phyloP scores from a whole-genome alignment of 2,113 vertebrate genomes.

The Panthera tigris region DNA sequence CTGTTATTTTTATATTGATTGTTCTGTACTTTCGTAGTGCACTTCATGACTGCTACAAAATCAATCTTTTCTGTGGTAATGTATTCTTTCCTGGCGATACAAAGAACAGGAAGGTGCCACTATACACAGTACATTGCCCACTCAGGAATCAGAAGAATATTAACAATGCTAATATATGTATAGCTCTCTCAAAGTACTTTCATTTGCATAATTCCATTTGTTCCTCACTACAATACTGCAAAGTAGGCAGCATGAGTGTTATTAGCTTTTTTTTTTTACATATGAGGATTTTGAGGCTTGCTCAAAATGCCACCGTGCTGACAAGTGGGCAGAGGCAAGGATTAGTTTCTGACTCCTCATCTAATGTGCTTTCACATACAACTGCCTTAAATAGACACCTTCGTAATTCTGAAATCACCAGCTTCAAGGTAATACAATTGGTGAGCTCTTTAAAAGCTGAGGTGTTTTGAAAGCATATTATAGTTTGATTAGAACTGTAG shows the following conservation, averaged over 20 bases:
- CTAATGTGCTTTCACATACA: not conserved
- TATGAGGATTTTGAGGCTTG: not conserved
- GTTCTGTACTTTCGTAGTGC: not conserved
- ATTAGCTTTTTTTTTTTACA: not conserved
- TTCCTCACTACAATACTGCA: not conserved
- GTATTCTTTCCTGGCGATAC: not conserved
- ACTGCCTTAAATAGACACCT: not conserved
- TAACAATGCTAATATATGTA: not conserved
- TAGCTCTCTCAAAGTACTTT: not conserved
- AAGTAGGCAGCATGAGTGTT: not conserved
- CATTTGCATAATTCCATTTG: conserved; percentile 43
- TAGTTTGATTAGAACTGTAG: not conserved
- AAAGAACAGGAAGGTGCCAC: conserved; percentile 13
- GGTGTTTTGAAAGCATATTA: not conserved
- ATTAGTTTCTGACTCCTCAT: not conserved
- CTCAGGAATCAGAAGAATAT: not conserved
- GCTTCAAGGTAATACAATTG: not conserved
- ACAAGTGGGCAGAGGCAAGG: not conserved
- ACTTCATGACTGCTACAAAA: not conserved
- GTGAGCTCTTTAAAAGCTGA: not conserved
- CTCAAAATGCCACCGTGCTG: not conserved
- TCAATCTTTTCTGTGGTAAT: conserved; percentile 24
- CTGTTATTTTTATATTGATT: not conserved
- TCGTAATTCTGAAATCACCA: not conserved
- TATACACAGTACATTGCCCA: no score